Conservation (phyloP, 2,888 invertebrate genomes). For the Sesamia inferens region DNA sequence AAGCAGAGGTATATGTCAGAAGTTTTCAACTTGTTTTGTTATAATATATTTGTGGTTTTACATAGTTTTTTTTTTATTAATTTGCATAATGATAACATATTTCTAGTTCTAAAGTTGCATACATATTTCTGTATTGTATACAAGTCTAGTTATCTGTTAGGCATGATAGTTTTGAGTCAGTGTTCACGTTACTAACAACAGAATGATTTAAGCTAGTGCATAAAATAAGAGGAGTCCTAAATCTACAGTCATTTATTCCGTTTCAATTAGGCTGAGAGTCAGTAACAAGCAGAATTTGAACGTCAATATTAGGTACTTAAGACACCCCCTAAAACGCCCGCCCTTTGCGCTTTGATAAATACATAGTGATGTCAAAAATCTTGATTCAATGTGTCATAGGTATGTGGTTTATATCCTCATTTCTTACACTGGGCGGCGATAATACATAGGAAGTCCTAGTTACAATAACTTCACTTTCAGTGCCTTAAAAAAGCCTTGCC, state of each 20-base stretch:
- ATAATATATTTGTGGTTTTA: slow-evolving; percentile 18
- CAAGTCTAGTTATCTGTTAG: no score
- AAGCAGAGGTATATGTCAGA: slow-evolving; percentile 42
- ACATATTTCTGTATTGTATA: not conserved
- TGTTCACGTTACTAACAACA: not conserved
- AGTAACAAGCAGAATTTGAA: no score
- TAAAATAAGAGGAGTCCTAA: no score
- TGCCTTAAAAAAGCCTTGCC: no score
- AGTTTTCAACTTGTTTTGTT: slow-evolving; percentile 45
- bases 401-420: not conserved
- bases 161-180: not conserved
- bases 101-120: not conserved
- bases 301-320: no score
- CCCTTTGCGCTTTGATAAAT: no score
- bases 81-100: not conserved
- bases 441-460: not conserved
- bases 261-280: no score
- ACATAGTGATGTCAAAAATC: not conserved
- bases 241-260: no score
- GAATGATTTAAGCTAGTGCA: no score
- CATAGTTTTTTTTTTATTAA: slow-evolving; percentile 1
- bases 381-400: not conserved
- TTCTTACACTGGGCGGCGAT: no score
- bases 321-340: no score
- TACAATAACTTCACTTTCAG: not conserved